Percentiles rank a stretch among this genome's conserved stretches.
phyloP scores from a whole-genome alignment of 2,797 vertebrate species.

The Garrulus glandarius region DNA sequence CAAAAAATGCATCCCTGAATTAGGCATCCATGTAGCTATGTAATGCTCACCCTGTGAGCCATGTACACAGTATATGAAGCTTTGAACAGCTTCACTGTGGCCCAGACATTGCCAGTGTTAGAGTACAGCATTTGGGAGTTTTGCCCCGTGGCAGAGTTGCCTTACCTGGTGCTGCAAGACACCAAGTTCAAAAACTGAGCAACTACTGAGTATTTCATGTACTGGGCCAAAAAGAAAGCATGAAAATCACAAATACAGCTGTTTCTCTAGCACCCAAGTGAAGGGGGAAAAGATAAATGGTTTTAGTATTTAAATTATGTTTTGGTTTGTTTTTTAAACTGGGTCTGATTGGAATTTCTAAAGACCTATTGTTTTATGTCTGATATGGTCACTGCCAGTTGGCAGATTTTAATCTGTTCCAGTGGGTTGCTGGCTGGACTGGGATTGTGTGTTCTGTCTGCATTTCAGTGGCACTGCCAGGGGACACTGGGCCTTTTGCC shows the following conservation, averaged over 20 bases:
- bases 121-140: neutral
- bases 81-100: neutral
- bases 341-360: neutral
- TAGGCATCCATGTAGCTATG: neutral
- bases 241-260: neutral
- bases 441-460: conserved; percentile 17
- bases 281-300: neutral
- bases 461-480: conserved; percentile 35
- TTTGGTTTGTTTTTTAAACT: neutral
- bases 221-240: neutral
- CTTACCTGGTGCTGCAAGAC: neutral
- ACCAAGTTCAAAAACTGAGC: neutral
- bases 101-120: neutral
- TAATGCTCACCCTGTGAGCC: neutral
- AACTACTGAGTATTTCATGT: neutral
- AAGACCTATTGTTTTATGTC: conserved; percentile 7
- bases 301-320: neutral
- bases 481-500: conserved; percentile 37
- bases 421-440: neutral
- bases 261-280: neutral
- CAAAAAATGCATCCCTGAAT: neutral
- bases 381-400: neutral
- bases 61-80: neutral
- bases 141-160: neutral
- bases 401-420: conserved; percentile 4